phyloP scores from a whole-genome alignment of 1,140 invertebrate genomes.

The Trichonephila clavata region DNA sequence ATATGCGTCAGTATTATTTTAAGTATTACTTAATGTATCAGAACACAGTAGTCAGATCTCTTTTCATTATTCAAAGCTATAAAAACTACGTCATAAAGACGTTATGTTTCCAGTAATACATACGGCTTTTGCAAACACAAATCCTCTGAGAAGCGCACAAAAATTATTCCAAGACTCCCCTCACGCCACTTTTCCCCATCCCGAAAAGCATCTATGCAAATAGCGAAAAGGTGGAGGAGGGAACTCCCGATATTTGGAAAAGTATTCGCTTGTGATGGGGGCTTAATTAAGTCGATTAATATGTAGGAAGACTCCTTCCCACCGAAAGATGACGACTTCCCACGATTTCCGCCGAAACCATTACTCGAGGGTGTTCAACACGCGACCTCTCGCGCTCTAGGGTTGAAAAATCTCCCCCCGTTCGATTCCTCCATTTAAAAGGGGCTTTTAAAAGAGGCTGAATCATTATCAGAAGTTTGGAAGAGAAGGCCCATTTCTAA shows the following conservation, averaged over 20 bases:
- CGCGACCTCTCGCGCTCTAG: constrained; percentile 49
- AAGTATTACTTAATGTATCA: too few relatives aligned
- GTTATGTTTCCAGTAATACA: too few relatives aligned
- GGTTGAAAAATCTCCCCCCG: constrained; percentile 48
- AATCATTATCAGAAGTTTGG: constrained; percentile 40
- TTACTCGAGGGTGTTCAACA: constrained; percentile 69
- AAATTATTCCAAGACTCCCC: not conserved
- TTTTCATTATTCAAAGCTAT: too few relatives aligned
- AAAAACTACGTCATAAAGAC: too few relatives aligned
- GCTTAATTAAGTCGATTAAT: constrained; percentile 76
- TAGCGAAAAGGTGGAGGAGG: not conserved
- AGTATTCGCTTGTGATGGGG: constrained; percentile 71
- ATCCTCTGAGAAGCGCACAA: not conserved
- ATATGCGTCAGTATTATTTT: too few relatives aligned
- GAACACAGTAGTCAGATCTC: too few relatives aligned
- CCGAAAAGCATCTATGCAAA: constrained; percentile 51
- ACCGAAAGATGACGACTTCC: constrained; percentile 74
- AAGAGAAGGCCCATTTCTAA: constrained; percentile 1
- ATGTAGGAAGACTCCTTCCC: constrained; percentile 69
- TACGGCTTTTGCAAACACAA: not conserved
- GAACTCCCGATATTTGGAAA: constrained; percentile 72
- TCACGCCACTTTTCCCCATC: constrained; percentile 10
- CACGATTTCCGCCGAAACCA: constrained; percentile 75
- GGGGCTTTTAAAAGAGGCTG: constrained; percentile 47
- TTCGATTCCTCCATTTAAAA: constrained; percentile 40